phyloP scores from a whole-genome alignment of 2,888 invertebrate genomes.

The Nineta flava region DNA sequence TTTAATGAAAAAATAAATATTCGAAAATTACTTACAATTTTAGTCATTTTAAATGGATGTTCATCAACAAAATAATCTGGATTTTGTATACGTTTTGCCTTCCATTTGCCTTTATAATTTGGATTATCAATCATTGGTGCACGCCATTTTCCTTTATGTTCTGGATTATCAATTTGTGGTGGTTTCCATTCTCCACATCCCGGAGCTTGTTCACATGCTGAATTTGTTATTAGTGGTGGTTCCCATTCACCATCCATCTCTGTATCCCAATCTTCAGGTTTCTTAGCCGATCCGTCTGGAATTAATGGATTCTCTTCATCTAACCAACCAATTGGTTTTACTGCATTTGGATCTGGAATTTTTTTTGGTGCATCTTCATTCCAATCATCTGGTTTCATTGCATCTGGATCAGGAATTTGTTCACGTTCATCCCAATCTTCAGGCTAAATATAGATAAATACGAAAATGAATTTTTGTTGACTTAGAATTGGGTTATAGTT shows the following conservation, averaged over 20 bases:
- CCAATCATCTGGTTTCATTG: slow-evolving; percentile 91
- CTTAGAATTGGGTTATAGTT: too few species aligned
- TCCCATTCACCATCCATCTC: slow-evolving; percentile 99
- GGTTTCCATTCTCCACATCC: slow-evolving; percentile 90
- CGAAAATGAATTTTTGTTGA: too few species aligned
- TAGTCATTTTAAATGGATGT: slow-evolving; percentile 75
- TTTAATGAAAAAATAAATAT: too few species aligned
- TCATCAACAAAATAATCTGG: slow-evolving; percentile 87
- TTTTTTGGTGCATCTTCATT: slow-evolving; percentile 86
- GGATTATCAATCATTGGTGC: slow-evolving; percentile 83
- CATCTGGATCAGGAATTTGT: slow-evolving; percentile 77
- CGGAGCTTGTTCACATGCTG: slow-evolving; percentile 47
- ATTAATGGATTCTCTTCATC: slow-evolving; percentile 78
- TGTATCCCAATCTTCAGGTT: slow-evolving; percentile 92
- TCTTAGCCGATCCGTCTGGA: slow-evolving; percentile 70
- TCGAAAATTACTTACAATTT: slow-evolving; percentile 55
- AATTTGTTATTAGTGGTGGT: slow-evolving; percentile 82
- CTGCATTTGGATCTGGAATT: slow-evolving; percentile 70
- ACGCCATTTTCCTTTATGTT: slow-evolving; percentile 87
- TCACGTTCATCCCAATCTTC: slow-evolving; percentile 93
- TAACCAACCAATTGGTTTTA: slow-evolving; percentile 82
- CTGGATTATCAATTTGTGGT: slow-evolving; percentile 74
- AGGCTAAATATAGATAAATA: too few species aligned
- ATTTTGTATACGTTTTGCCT: slow-evolving; percentile 71
- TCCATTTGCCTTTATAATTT: slow-evolving; percentile 92